phyloP scores from a whole-genome alignment of 2,888 invertebrate genomes.

The Sphinx pinastri region DNA sequence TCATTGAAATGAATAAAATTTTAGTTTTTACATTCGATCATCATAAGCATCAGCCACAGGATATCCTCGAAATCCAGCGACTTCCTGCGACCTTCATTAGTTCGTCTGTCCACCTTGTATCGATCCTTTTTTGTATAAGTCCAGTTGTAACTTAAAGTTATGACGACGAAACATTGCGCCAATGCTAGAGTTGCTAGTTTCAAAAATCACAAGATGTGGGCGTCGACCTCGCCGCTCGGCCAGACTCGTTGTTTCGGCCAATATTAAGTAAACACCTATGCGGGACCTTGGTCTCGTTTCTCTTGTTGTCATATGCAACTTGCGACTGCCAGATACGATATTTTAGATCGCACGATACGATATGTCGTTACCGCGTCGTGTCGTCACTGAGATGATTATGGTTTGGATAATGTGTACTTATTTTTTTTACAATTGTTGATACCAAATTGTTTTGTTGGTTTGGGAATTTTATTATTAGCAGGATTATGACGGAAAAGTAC shows the following conservation, averaged over 20 bases:
- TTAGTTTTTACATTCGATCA: no score
- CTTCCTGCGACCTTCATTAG: no score
- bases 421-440: neutral
- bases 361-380: neutral
- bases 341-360: slow-evolving; percentile 19
- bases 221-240: slow-evolving; percentile 2
- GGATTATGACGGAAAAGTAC: no score
- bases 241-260: slow-evolving; percentile 18
- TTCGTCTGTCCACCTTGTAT: no score
- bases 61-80: no score
- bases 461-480: no score
- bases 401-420: no score
- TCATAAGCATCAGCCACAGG: no score
- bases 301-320: slow-evolving; percentile 15
- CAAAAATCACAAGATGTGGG: slow-evolving; percentile 13
- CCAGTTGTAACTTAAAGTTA: no score
- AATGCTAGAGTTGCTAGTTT: slow-evolving; percentile 1
- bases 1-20: no score
- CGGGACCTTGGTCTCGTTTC: slow-evolving; percentile 23
- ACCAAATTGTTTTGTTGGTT: no score
- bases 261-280: slow-evolving; percentile 24
- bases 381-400: neutral
- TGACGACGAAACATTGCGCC: neutral
- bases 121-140: no score
- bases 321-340: slow-evolving; percentile 14